Evolutionary conservation across 2,888 invertebrate genomes (phyloP).

Genomic region (Hirtodrosophila confusa): DNA sequence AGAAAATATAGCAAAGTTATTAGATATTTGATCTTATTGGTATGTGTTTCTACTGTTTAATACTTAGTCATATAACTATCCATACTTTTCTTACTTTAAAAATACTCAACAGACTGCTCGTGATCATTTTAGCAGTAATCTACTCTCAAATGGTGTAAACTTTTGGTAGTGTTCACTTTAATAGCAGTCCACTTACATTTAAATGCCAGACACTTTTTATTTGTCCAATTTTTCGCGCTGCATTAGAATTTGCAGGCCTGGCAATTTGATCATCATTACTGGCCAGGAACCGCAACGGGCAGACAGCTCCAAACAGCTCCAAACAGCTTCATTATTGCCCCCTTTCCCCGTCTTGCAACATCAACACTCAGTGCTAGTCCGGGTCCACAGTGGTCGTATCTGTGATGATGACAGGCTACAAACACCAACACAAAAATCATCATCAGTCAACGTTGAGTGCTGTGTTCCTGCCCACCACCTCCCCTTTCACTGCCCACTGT

Average conservation of each 20-base stretch:
- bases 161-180: conserved; percentile 21
- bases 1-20: too few relatives aligned
- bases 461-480: background rate
- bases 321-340: conserved; percentile 39
- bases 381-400: conserved; percentile 10
- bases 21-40: too few relatives aligned
- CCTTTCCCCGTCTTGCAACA: conserved; percentile 7
- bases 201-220: conserved; percentile 25
- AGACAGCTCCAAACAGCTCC: conserved; percentile 48
- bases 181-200: conserved; percentile 33
- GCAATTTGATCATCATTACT: conserved; percentile 46
- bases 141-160: background rate
- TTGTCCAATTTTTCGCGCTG: conserved; percentile 10
- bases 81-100: too few relatives aligned
- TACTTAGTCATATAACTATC: too few relatives aligned
- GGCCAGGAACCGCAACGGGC: conserved; percentile 40
- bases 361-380: conserved; percentile 8
- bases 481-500: background rate
- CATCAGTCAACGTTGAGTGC: conserved; percentile 56
- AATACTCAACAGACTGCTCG: too few relatives aligned
- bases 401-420: conserved; percentile 59
- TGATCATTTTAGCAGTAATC: background rate
- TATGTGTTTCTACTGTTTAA: too few relatives aligned
- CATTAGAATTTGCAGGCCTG: conserved; percentile 24
- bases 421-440: conserved; percentile 53